A percentile compares a stretch with the other conserved stretches of the same genome.
These are phyloP conservation scores for Drosophila antonietae DNA, from an alignment of 2,888 invertebrate species.

Conservation along the genomic window DNA sequence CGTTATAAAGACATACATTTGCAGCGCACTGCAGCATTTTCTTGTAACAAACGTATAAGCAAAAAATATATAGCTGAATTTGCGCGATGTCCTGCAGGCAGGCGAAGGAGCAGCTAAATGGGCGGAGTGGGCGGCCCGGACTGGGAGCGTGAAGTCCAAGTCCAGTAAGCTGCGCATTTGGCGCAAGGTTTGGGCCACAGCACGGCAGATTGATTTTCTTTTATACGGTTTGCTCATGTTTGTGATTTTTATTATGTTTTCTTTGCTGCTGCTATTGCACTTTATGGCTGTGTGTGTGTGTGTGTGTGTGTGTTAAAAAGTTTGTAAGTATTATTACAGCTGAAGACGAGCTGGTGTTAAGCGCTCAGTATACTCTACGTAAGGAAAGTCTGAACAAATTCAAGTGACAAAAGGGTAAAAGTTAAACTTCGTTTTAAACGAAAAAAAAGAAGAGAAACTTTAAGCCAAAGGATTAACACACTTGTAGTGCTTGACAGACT, in stretches of 20 bases:
- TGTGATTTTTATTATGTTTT: constrained; percentile 64
- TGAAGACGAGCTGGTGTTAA: constrained; percentile 25
- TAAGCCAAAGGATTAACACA: constrained; percentile 1
- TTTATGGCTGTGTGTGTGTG: constrained; percentile 4
- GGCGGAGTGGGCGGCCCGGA: neutral
- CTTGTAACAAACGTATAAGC: constrained; percentile 66
- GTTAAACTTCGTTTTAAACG: neutral
- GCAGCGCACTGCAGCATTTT: constrained; percentile 75
- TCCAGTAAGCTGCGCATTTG: constrained; percentile 11
- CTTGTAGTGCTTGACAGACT: neutral
- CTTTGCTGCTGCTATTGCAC: constrained; percentile 34
- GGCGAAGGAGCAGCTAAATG: neutral
- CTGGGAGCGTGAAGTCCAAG: neutral
- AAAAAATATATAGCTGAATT: constrained; percentile 73
- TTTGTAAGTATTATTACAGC: constrained; percentile 31
- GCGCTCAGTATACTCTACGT: neutral
- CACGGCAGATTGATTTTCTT: constrained; percentile 82
- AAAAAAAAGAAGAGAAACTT: neutral
- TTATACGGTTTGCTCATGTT: constrained; percentile 74
- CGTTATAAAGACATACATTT: constrained; percentile 79
- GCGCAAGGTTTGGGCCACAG: constrained; percentile 29
- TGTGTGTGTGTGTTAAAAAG: constrained; percentile 20
- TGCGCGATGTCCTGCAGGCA: constrained; percentile 65
- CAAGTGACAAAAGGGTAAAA: neutral
- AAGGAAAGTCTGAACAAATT: neutral